Percentiles rank a stretch among this genome's conserved stretches.
phyloP scores from a whole-genome alignment of 2,113 vertebrate species.

The Sceloporus undulatus region DNA sequence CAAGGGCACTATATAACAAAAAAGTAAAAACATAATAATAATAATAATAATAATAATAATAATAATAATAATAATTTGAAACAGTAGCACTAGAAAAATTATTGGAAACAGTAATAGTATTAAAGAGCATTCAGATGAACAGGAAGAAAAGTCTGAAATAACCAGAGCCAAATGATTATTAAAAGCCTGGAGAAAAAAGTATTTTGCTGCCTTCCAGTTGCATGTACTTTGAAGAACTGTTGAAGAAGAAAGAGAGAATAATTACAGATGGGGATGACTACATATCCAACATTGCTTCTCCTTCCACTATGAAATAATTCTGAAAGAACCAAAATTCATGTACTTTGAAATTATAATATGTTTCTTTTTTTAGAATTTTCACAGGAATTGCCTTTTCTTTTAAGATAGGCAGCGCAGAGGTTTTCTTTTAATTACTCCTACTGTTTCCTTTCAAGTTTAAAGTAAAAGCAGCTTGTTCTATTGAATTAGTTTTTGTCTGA shows the following conservation, averaged over 20 bases:
- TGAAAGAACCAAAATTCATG: not conserved
- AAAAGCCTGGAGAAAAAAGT: not conserved
- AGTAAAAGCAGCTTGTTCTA: conserved; percentile 13
- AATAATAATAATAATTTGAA: too few species aligned
- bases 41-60: too few species aligned
- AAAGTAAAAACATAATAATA: too few species aligned
- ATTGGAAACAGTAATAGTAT: too few species aligned
- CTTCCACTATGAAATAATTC: not conserved
- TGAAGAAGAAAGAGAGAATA: too few species aligned
- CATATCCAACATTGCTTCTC: too few species aligned
- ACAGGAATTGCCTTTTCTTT: not conserved
- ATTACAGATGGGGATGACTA: too few species aligned
- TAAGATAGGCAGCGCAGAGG: conserved; percentile 1
- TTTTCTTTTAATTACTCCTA: conserved; percentile 17
- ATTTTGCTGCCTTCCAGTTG: not conserved
- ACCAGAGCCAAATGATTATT: not conserved
- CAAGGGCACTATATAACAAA: too few species aligned
- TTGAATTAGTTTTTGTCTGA: conserved; percentile 6
- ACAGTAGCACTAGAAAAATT: too few species aligned
- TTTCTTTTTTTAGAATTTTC: not conserved
- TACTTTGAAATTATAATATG: conserved; percentile 12
- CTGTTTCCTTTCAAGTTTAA: not conserved
- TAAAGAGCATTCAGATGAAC: too few species aligned
- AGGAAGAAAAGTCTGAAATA: too few species aligned
- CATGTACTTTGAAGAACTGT: too few species aligned